Percentiles rank a stretch among this genome's conserved stretches.
Evolutionary conservation across 2,888 invertebrate genomes (phyloP).

Genomic region (Hemistola chrysoprasaria): DNA sequence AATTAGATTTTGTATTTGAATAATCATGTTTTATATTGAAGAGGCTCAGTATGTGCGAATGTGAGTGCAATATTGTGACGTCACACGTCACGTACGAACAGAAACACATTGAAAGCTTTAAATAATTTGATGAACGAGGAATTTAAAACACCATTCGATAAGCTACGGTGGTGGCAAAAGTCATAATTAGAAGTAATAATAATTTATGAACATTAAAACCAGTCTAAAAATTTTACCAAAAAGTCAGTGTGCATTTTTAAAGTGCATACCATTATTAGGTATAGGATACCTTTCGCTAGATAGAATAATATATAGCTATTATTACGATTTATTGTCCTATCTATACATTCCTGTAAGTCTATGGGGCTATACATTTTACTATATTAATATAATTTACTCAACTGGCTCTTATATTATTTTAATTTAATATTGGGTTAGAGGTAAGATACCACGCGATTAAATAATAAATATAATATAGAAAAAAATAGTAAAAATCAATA

Average conservation of each 20-base stretch:
- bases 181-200: slow-evolving; percentile 17
- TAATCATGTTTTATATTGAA: slow-evolving; percentile 17
- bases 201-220: slow-evolving; percentile 23
- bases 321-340: slow-evolving; percentile 42
- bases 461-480: too few species aligned
- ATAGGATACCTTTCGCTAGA: slow-evolving; percentile 56
- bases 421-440: slow-evolving; percentile 5
- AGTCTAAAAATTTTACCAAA: slow-evolving; percentile 46
- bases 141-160: slow-evolving; percentile 34
- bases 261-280: slow-evolving; percentile 57
- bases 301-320: slow-evolving; percentile 44
- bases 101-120: slow-evolving; percentile 48
- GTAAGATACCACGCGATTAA: not conserved
- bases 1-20: slow-evolving; percentile 32
- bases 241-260: slow-evolving; percentile 66
- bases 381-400: slow-evolving; percentile 10
- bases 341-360: slow-evolving; percentile 60
- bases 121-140: slow-evolving; percentile 52
- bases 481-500: too few species aligned
- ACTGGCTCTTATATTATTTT: slow-evolving; percentile 18
- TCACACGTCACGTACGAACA: slow-evolving; percentile 24
- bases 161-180: slow-evolving; percentile 15
- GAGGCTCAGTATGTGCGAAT: slow-evolving; percentile 41
- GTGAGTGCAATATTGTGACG: slow-evolving; percentile 46
- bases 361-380: slow-evolving; percentile 36